These are phyloP conservation scores for Melanostoma scalare DNA, from an alignment of 2,888 invertebrate genomes.

Conservation along the genomic window DNA sequence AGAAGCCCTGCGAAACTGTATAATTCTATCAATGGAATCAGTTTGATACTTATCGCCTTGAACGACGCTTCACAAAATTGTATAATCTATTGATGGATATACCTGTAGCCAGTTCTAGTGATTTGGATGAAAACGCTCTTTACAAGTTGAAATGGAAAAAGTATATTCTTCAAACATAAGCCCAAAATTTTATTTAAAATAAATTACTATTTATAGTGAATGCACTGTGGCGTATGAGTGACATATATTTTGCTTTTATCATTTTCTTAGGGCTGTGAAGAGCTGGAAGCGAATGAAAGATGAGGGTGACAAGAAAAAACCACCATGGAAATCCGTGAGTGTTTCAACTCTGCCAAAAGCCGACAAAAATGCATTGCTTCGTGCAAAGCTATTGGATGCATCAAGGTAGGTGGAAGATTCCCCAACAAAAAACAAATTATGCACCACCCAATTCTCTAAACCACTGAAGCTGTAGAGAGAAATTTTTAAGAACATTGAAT, in stretches of 20 bases:
- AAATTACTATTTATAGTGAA: neutral
- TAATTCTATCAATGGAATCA: constrained; percentile 18
- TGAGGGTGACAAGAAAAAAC: constrained; percentile 79
- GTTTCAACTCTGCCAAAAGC: constrained; percentile 80
- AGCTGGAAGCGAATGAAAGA: constrained; percentile 81
- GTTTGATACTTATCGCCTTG: constrained; percentile 27
- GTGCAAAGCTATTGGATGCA: constrained; percentile 81
- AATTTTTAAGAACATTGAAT: too few relatives aligned
- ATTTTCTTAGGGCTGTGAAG: constrained; percentile 76
- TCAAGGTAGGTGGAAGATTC: constrained; percentile 77
- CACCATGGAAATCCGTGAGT: constrained; percentile 81
- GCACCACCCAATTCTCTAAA: too few relatives aligned
- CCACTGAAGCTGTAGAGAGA: too few relatives aligned
- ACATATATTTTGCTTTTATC: constrained; percentile 3
- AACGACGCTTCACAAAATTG: neutral
- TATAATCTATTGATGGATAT: constrained; percentile 28
- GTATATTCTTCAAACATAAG: too few relatives aligned
- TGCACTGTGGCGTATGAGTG: constrained; percentile 25
- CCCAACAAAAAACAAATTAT: too few relatives aligned
- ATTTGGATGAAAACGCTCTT: constrained; percentile 26
- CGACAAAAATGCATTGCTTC: constrained; percentile 80
- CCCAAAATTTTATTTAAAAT: neutral
- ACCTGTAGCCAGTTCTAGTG: constrained; percentile 9
- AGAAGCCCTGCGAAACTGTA: neutral
- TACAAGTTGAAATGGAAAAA: constrained; percentile 66